Evolutionary conservation across 2,888 invertebrate species (phyloP), one percentile per base, ranked within the genome.

Genomic region (Catotricha subobsoleta): DNA sequence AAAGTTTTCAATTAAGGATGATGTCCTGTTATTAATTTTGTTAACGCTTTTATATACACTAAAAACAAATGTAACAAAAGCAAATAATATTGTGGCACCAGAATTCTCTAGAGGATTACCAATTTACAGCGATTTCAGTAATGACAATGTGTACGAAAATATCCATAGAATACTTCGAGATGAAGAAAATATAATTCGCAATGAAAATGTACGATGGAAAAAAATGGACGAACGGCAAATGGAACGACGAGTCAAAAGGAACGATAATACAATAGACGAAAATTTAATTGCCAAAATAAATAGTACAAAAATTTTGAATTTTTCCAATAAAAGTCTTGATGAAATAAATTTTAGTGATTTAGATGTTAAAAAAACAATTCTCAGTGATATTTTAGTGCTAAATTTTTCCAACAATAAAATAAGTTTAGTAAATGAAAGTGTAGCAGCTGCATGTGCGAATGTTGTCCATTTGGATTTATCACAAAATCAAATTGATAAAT

Each of bases 391-490:
- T 28, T 28, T 38, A 18, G 25, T 25, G 19, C 21, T 40, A 38
- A 38, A 43, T 41, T 38, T 43, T 15, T 41, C 40, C 10, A 23
- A 41, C 15, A 43, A 43, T 36, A 27, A 25, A n/a, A 31, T 43
- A 40, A 37, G 35, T 13, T 18, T 30, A 25, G 36, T 35, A 13
- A 30, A 31, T 27, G 36, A 34, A 5, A 28, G 28, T 18, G 9
- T 43, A 18, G 30, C 25, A n/a, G 6, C 3, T 16, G 10, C 13
- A 10, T 20, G 19, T 20, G 3, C 25, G 34, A 44, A 46, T 43
- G 35, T 46, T 43, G 40, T 45, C 18, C 30, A 42, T 30, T 39
- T 49, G 20, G 47, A 49, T 43, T 40, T 49, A 42, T 47, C 47
- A 9, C 37, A 40, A 23, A 48, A 48, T 43, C 27, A 44, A 8